Evolutionary conservation across 2,113 vertebrate genomes (phyloP).

Genomic region (Vicugna pacos): DNA sequence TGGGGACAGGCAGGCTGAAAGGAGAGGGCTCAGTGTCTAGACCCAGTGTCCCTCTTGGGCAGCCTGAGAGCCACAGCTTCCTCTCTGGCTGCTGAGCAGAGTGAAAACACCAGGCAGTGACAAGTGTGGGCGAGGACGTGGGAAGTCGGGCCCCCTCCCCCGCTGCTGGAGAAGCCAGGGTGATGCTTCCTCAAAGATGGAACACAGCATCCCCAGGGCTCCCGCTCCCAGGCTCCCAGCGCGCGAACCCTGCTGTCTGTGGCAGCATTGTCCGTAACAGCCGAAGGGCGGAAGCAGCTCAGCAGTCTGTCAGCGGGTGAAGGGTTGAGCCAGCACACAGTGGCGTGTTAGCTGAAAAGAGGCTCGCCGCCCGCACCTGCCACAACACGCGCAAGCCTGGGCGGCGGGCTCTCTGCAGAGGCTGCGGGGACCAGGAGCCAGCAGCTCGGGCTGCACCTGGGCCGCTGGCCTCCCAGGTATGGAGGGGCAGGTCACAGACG

Average conservation of each 20-base stretch:
- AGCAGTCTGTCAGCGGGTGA: rapidly evolving
- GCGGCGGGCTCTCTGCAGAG: background rate
- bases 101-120: background rate
- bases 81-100: background rate
- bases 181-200: no score
- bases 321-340: background rate
- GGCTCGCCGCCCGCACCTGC: no score
- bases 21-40: background rate
- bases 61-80: background rate
- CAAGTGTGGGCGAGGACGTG: no score
- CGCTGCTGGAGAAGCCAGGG: background rate
- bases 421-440: background rate
- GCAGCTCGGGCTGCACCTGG: background rate
- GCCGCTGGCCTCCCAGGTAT: background rate
- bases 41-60: background rate
- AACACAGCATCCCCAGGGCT: background rate
- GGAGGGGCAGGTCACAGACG: rapidly evolving
- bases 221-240: no score
- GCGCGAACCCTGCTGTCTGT: rapidly evolving
- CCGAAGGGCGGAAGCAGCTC: background rate
- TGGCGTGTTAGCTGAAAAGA: no score
- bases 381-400: rapidly evolving
- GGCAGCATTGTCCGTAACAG: rapidly evolving
- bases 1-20: background rate
- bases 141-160: background rate